Base-by-base conservation (phyloP, 1,140 invertebrate species). In the Zaprionus capensis region DNA sequence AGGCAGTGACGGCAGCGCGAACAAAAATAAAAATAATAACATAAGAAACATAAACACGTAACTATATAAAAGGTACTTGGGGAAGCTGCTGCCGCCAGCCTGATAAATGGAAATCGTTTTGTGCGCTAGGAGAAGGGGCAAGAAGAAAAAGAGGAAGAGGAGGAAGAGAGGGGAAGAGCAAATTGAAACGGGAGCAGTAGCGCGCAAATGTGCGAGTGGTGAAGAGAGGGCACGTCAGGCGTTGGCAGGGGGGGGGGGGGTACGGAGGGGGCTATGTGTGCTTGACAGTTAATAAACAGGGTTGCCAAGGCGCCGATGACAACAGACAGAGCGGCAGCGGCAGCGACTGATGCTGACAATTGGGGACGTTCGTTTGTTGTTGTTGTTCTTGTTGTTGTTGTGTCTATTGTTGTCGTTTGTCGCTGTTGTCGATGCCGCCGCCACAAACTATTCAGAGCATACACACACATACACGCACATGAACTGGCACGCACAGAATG, bases 31-130 rank as follows among this genome's bases (percentile, higher is more conserved):
- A 87, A 87, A 88, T 84, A 87, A 87, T 81, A 87, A 83, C 80
- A 88, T 65, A 73, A 78, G 86, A 83, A 87, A 82, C 83, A 86
- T 86, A 87, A 86, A 86, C 83, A 87, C 83, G 71, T 86, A 86
- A 86, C 83, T 78, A 70, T 71, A 86, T 84, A 81, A 88, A 76
- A 87, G 84, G 84, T 87, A 76, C 68, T 73, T 62, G 58, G 49
- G 76, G 80, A 87, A 87, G 84, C 84, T 88, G 46, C 46, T 22
- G 20, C 15, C 41, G 41, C 41, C n/a, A 44, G 84, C 46, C 57
- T 78, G 76, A 78, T 78, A 68, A 74, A 82, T 83, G 83, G 73
- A 82, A 73, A 84, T 70, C 64, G 65, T 63, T 72, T 55, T 41
- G n/a, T 36, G 17, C 20, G 28, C n/a, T 51, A 14, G 44, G 55